Evolutionary conservation across 2,797 vertebrate species (phyloP).

Genomic region (Platalea minor): DNA sequence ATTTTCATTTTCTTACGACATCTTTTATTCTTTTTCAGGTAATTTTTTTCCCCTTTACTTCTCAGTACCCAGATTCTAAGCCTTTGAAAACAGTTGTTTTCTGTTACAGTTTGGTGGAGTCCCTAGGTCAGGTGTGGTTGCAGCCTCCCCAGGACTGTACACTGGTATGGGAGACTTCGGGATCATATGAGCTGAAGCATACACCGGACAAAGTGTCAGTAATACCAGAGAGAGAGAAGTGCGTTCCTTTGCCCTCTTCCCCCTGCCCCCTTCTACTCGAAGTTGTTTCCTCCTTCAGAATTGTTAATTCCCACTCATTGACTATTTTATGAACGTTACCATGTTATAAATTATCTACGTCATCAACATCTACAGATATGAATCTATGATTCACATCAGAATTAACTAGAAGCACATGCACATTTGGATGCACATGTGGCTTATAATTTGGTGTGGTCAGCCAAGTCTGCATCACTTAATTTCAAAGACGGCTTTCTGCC

Average conservation of each 20-base stretch:
- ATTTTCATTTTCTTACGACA: not conserved
- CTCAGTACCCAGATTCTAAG: not conserved
- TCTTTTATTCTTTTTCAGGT: not conserved
- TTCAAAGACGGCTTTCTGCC: not conserved
- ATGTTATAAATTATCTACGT: not conserved
- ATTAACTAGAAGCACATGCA: not conserved
- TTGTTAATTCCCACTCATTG: not conserved
- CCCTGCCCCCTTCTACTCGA: not conserved
- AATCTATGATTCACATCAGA: not conserved
- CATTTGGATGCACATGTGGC: fast-evolving
- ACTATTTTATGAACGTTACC: not conserved
- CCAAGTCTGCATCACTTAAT: not conserved
- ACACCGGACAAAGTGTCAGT: not conserved
- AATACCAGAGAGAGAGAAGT: not conserved
- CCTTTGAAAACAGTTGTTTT: not conserved
- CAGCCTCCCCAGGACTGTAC: not conserved
- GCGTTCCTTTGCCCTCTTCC: not conserved
- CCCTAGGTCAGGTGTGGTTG: not conserved
- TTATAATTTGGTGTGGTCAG: not conserved
- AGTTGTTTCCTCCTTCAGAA: not conserved
- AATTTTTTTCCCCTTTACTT: not conserved
- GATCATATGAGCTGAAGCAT: not conserved
- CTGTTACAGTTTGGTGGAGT: not conserved
- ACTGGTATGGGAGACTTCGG: not conserved
- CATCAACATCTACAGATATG: not conserved